phyloP scores from a whole-genome alignment of 2,888 invertebrate genomes.

The Arge pagana region DNA sequence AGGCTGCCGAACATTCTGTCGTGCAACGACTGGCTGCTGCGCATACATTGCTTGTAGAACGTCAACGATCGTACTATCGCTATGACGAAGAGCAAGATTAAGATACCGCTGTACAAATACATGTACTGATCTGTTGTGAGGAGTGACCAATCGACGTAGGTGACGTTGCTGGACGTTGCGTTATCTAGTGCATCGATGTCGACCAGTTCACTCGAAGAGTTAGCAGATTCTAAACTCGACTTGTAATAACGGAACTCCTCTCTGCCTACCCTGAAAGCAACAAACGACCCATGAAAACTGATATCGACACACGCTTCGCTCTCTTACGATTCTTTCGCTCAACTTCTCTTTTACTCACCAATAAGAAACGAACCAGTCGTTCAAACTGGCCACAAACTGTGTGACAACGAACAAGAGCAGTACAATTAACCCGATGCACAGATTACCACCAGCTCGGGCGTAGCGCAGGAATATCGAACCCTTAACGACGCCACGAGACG shows the following conservation, averaged over 20 bases:
- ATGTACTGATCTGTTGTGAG: slow-evolving; percentile 59
- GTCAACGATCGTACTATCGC: slow-evolving; percentile 59
- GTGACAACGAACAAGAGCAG: slow-evolving; percentile 62
- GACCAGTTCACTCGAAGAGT: neutral
- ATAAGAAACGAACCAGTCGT: slow-evolving; percentile 73
- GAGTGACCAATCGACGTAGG: slow-evolving; percentile 35
- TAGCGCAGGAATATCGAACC: slow-evolving; percentile 60
- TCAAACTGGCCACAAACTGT: slow-evolving; percentile 66
- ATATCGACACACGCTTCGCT: neutral
- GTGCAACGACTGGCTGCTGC: slow-evolving; percentile 62
- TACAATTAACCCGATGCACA: slow-evolving; percentile 56
- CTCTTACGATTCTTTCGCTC: slow-evolving; percentile 28
- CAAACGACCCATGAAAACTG: slow-evolving; percentile 37
- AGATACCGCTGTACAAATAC: slow-evolving; percentile 66
- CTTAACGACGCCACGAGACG: slow-evolving; percentile 57
- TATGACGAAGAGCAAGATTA: slow-evolving; percentile 52
- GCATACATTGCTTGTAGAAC: slow-evolving; percentile 59
- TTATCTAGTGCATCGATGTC: neutral
- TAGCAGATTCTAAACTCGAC: neutral
- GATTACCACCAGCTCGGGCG: slow-evolving; percentile 62
- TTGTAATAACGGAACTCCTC: slow-evolving; percentile 55
- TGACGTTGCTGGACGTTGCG: slow-evolving; percentile 1
- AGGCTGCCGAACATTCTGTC: slow-evolving; percentile 62
- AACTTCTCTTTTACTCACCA: slow-evolving; percentile 61
- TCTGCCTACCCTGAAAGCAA: slow-evolving; percentile 63